phyloP scores from a whole-genome alignment of 2,888 invertebrate genomes.

The Archips crataeganus region DNA sequence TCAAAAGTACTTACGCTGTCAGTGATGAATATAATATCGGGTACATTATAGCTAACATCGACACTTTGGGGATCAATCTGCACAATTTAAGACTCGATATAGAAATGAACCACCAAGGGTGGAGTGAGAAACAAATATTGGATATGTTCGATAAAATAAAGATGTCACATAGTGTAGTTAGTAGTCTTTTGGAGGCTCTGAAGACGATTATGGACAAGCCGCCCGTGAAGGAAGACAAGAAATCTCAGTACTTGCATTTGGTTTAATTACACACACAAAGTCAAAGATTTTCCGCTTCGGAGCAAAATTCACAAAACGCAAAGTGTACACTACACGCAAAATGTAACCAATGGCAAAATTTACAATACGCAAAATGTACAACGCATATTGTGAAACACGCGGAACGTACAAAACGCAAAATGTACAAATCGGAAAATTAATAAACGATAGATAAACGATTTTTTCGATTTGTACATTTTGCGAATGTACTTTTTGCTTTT shows the following conservation, averaged over 20 bases:
- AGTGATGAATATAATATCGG: slow-evolving; percentile 57
- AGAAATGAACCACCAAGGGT: slow-evolving; percentile 47
- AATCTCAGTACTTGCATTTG: neutral
- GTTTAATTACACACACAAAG: neutral
- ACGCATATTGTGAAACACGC: too few species aligned
- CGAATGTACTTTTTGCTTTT: too few species aligned
- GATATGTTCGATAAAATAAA: slow-evolving; percentile 59
- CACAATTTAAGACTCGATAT: slow-evolving; percentile 52
- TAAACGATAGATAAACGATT: too few species aligned
- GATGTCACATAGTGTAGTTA: slow-evolving; percentile 48
- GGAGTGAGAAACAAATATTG: slow-evolving; percentile 54
- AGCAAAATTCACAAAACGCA: too few species aligned
- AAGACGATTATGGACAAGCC: slow-evolving; percentile 28
- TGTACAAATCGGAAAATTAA: too few species aligned
- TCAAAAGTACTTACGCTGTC: slow-evolving; percentile 50
- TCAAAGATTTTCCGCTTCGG: too few species aligned
- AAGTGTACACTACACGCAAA: too few species aligned
- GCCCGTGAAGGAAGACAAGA: neutral
- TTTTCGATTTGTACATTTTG: too few species aligned
- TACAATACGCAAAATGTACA: too few species aligned
- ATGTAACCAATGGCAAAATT: too few species aligned
- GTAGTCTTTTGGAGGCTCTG: slow-evolving; percentile 51
- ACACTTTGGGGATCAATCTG: slow-evolving; percentile 57
- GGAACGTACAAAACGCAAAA: too few species aligned
- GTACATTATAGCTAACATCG: slow-evolving; percentile 61